These are phyloP conservation scores for Saccostrea glomerata DNA, from an alignment of 1,140 invertebrate species.

Conservation along the genomic window DNA sequence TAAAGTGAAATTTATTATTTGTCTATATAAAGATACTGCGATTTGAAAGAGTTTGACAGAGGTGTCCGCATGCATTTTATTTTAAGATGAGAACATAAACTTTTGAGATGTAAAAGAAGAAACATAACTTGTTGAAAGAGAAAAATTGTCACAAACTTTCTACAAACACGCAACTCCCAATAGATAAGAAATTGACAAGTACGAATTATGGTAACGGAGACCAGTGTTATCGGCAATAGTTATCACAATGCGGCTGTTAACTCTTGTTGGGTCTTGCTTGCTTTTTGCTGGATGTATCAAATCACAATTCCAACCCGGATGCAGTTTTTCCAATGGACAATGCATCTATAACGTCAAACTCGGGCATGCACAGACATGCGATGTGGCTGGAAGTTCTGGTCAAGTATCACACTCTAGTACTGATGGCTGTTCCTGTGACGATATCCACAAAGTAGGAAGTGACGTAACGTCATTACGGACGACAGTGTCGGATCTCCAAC, in stretches of 20 bases:
- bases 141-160: no score
- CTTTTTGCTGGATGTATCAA: background rate
- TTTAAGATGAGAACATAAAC: no score
- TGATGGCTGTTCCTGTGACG: conserved; percentile 53
- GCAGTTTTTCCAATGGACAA: conserved; percentile 67
- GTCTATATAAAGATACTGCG: no score
- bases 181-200: no score
- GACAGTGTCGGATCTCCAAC: conserved; percentile 52
- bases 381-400: conserved; percentile 4
- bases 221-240: background rate
- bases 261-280: background rate
- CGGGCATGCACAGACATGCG: conserved; percentile 58
- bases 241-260: background rate
- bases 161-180: no score
- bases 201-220: no score
- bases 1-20: conserved; percentile 59
- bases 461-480: conserved; percentile 52
- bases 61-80: no score
- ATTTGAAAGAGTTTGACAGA: no score
- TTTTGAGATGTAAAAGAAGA: no score
- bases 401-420: conserved; percentile 5
- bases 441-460: conserved; percentile 46
- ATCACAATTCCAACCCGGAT: conserved; percentile 59
- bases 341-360: conserved; percentile 66
- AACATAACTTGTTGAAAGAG: no score